Base-by-base conservation (phyloP, 2,797 vertebrate species). In the Bryconaethiops microstoma region DNA sequence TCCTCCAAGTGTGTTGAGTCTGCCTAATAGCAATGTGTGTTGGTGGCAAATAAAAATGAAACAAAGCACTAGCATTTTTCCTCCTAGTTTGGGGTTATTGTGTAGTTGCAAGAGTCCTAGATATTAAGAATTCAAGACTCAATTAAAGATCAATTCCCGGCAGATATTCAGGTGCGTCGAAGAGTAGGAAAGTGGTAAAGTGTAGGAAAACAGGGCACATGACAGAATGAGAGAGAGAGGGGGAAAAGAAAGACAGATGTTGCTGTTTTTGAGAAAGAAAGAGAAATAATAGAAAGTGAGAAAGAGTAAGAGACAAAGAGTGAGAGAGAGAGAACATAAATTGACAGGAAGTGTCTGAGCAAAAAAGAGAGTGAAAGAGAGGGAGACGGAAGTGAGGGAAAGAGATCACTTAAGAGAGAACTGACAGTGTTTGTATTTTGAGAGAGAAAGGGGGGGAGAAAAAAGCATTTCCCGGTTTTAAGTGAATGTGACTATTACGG, bases 401-500 rank as follows among this genome's bases (percentile, higher is more conserved):
- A 39, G 29, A 17, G 62, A 17, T 62, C 60, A 62, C 60, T 62
- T 62, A 35, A 16, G 60, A 12, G 23, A 64, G 14, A 40, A 1
- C 14, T 8, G 23, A 73, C 68, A 73, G 71, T 68, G 72, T 75
- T 75, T 80, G 65, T 74, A 40, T 67, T 75, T 59, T 74, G 25
- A 39, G 13, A 79, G 74, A 39, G 55, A 63, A 39, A 79, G 50
- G 62, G 68, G 77, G 60, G 55, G 13, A 29, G 54, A 67, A 52
- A 10, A 35, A 19, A 81, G 80, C 81, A 79, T 88, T 93, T 92
- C 92, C 91, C 90, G 90, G 88, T 91, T 87, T 90, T 92, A 93
- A 90, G 91, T 86, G 80, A 92, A 92, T 93, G 92, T 91, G 89
- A 92, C 91, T 90, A 90, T 92, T 93, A 92, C 89, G 45, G 90